Conservation (phyloP, 2,113 vertebrate genomes). For the Hemiprocne comata region DNA sequence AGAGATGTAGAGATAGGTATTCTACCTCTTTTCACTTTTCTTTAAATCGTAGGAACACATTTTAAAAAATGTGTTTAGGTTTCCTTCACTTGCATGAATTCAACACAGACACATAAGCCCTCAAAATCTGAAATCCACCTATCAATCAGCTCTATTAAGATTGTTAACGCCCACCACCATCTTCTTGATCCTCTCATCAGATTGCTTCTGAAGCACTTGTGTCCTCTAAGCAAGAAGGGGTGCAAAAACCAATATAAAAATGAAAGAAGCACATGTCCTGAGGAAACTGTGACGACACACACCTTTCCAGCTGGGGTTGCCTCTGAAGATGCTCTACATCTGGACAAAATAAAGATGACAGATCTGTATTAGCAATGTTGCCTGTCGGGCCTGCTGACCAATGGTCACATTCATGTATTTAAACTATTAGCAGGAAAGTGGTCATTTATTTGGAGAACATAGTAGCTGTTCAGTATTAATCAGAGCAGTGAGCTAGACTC, state of each 20-base stretch:
- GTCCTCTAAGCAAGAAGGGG: neutral
- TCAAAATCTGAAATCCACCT: neutral
- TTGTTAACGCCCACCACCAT: neutral
- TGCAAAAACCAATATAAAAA: neutral
- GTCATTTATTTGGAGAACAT: neutral
- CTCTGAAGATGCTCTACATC: neutral
- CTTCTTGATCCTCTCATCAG: neutral
- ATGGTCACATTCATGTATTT: neutral
- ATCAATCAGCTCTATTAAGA: neutral
- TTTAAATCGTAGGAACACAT: neutral
- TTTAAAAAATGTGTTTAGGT: neutral
- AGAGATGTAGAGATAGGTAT: fast-evolving
- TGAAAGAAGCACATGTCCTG: neutral
- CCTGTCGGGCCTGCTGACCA: neutral
- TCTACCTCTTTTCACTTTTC: neutral
- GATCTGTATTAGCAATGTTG: neutral
- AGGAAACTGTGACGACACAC: neutral
- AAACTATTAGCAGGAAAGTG: neutral
- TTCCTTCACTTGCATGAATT: neutral
- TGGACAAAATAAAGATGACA: neutral
- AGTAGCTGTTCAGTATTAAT: neutral
- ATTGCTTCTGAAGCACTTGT: neutral
- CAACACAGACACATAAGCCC: neutral
- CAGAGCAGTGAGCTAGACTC: neutral
- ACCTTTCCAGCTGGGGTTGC: neutral